Conservation (phyloP, 2,888 invertebrate species). For the Trimorus sp. region DNA sequence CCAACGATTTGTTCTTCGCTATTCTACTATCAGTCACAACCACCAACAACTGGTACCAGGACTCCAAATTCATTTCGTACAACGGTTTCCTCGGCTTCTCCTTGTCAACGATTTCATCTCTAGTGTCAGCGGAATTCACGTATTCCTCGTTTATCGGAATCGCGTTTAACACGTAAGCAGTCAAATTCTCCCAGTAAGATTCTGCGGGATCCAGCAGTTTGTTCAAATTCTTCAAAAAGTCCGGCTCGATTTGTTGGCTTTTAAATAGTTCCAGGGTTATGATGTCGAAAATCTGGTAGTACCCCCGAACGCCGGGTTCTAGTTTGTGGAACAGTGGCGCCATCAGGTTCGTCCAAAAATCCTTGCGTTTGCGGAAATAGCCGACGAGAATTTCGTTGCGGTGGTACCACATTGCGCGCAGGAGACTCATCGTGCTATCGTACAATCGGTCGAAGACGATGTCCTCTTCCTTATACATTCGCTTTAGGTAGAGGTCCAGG, state of each 20-base stretch:
- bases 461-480: slow-evolving; percentile 77
- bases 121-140: neutral
- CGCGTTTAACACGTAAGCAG: slow-evolving; percentile 71
- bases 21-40: slow-evolving; percentile 78
- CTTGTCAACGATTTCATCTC: slow-evolving; percentile 56
- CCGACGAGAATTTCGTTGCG: slow-evolving; percentile 80
- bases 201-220: slow-evolving; percentile 76
- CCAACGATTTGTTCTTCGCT: slow-evolving; percentile 71
- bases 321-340: slow-evolving; percentile 77
- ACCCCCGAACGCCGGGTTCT: slow-evolving; percentile 74
- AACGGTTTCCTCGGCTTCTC: slow-evolving; percentile 69
- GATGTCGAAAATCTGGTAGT: slow-evolving; percentile 79
- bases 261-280: slow-evolving; percentile 80
- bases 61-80: slow-evolving; percentile 78
- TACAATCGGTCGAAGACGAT: slow-evolving; percentile 78
- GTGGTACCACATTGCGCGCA: slow-evolving; percentile 81
- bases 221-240: slow-evolving; percentile 76
- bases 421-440: slow-evolving; percentile 79
- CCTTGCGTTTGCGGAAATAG: slow-evolving; percentile 78
- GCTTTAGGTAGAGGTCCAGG: slow-evolving; percentile 76
- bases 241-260: slow-evolving; percentile 74
- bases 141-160: slow-evolving; percentile 42
- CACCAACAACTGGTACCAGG: slow-evolving; percentile 80
- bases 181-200: slow-evolving; percentile 70
- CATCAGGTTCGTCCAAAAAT: slow-evolving; percentile 80